Evolutionary conservation across 2,797 vertebrate species (phyloP), one percentile per base, ranked within the genome.

Genomic region (Ibycter americanus): DNA sequence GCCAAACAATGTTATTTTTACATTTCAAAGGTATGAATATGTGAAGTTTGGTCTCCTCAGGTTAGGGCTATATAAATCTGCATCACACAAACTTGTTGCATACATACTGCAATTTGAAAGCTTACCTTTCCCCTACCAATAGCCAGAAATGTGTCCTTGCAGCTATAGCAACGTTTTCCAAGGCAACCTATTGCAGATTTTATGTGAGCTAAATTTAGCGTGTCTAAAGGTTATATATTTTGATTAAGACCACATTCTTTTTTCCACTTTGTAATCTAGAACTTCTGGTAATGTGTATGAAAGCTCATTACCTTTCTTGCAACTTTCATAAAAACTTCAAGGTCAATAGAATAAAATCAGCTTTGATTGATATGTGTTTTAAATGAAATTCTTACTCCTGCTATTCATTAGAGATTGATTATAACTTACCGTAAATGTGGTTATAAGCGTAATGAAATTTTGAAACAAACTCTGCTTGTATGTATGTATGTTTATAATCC

Each of bases 161-260:
- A 98, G 96, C 98, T 98, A 98, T 98, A 97, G 98, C 98, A 98
- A 98, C 98, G 6, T 98, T 98, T 98, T 97, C 98, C 98, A 98
- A 98, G 98, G 98, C 97, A 98, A 98, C 98, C 93, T 93, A 90
- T 84, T 91, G 36, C 96, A 97, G 91, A 96, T 93, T 98, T 95
- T 95, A 95, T 96, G 84, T 96, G 81, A 95, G 93, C 96, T 98
- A 98, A 98, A 98, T 98, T 98, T 98, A 97, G 97, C 85, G 87
- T 91, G 34, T 97, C 94, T 97, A 93, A 97, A 97, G 89, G 94
- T 96, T 98, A 93, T 58, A 83, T 93, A 74, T 97, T 97, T 98
- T 97, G 81, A 97, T 97, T 97, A 97, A 95, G 97, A 96, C 66
- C 78, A 94, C 73, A 95, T 87, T 91, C 14, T 84, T 96, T 96